Conservation (phyloP, 1,140 invertebrate species). For the Frieseomelitta varia region DNA sequence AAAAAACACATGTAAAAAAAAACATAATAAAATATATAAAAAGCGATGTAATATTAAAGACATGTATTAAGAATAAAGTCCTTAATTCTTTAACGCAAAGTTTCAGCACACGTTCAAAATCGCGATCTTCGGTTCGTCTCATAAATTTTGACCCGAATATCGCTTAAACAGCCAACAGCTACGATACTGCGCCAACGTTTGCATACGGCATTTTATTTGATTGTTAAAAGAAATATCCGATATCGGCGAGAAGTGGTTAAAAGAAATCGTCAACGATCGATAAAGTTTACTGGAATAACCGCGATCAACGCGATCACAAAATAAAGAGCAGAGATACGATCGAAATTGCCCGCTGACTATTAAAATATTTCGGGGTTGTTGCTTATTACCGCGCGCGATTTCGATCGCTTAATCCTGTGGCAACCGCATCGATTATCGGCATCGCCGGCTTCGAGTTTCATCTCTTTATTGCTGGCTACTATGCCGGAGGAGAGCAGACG, state of each 20-base stretch:
- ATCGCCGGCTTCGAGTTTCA: slow-evolving; percentile 25
- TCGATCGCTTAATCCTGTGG: slow-evolving; percentile 48
- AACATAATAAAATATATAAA: too few relatives aligned
- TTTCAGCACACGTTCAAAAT: too few relatives aligned
- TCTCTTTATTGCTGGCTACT: slow-evolving; percentile 22
- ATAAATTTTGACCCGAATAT: too few relatives aligned
- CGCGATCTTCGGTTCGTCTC: too few relatives aligned
- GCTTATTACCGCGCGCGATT: slow-evolving; percentile 52
- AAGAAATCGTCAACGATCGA: background rate
- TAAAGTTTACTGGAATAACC: background rate
- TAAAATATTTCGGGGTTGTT: background rate
- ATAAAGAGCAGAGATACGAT: slow-evolving; percentile 12
- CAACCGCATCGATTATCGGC: slow-evolving; percentile 40
- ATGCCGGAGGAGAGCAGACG: slow-evolving; percentile 23
- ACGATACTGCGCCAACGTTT: too few relatives aligned
- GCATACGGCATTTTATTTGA: background rate
- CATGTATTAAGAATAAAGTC: too few relatives aligned
- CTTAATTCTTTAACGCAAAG: too few relatives aligned
- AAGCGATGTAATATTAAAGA: too few relatives aligned
- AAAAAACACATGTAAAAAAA: too few relatives aligned
- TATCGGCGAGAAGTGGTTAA: background rate
- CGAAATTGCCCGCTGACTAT: background rate
- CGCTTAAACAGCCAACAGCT: too few relatives aligned
- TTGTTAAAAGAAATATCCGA: background rate
- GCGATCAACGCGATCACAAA: background rate